Evolutionary conservation across 2,113 vertebrate genomes (phyloP), one percentile per base, ranked within the genome.

Genomic region (Channa maculata): DNA sequence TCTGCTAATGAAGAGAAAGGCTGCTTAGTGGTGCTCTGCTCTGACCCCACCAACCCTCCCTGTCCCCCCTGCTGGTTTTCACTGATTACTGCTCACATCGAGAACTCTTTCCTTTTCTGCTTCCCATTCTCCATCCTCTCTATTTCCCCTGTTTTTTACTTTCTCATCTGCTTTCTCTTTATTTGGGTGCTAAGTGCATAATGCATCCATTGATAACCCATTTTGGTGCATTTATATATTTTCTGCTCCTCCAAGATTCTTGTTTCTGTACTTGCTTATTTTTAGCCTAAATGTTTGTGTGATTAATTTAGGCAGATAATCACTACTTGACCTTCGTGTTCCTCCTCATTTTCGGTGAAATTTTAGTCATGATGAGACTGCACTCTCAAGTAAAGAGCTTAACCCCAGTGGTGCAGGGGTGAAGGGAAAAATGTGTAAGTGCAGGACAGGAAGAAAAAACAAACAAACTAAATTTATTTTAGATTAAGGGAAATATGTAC

Each of bases 1-100:
- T 79, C 93, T 94, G 94, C 96, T 98, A 98, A 98, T 97, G 96
- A 98, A 97, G 95, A 97, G 96, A 95, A 96, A 94, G 94, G 95
- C 96, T 96, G 95, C 95, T 95, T 95, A 94, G 95, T 94, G 96
- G 95, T 95, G 87, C 93, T 94, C 94, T 87, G 92, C 89, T 93
- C 95, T 96, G 96, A 97, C 96, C 95, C 92, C 88, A 90, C 93
- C 93, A 95, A 92, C 95, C 94, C 94, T 93, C 92, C 94, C 94
- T 94, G 92, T 96, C 86, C 87, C 87, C 78, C 86, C 84, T 80
- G 86, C 88, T 84, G 84, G 74, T 83, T 86, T 72, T 77, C 58
- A 83, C 86, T 91, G 89, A 92, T 92, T 88, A 89, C 89, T 85
- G 80, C 84, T 88, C 85, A 91, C 83, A 86, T 63, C 33, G 7